phyloP scores from a whole-genome alignment of 2,113 vertebrate genomes.

The Bucco capensis region DNA sequence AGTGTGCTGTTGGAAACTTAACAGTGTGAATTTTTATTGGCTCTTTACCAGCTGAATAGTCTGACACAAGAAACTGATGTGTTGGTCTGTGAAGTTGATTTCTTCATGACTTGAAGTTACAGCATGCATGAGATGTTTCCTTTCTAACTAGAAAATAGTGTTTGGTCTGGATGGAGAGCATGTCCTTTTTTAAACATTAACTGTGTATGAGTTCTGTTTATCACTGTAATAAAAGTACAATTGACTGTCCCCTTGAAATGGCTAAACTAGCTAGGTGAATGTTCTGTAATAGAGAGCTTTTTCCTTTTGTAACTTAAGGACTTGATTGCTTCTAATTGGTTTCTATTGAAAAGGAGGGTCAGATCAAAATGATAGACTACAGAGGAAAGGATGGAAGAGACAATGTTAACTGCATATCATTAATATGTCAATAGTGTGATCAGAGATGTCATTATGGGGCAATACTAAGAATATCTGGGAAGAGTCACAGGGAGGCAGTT shows the following conservation, averaged over 20 bases:
- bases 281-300: not conserved
- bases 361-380: not conserved
- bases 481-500: accelerated
- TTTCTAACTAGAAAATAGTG: not conserved
- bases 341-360: not conserved
- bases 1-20: not conserved
- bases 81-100: not conserved
- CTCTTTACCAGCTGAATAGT: not conserved
- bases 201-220: not conserved
- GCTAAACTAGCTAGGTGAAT: not conserved
- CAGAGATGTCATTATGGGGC: not conserved
- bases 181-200: not conserved
- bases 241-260: not conserved
- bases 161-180: not conserved
- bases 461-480: not conserved
- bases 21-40: not conserved
- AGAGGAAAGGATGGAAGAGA: not conserved
- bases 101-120: not conserved
- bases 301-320: slow-evolving; percentile 1
- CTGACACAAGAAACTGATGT: not conserved
- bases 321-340: slow-evolving; percentile 16
- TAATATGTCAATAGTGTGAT: not conserved
- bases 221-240: not conserved
- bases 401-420: not conserved
- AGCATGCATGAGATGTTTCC: not conserved